Evolutionary conservation across 2,888 invertebrate genomes (phyloP).

Genomic region (Autographa pulchrina): DNA sequence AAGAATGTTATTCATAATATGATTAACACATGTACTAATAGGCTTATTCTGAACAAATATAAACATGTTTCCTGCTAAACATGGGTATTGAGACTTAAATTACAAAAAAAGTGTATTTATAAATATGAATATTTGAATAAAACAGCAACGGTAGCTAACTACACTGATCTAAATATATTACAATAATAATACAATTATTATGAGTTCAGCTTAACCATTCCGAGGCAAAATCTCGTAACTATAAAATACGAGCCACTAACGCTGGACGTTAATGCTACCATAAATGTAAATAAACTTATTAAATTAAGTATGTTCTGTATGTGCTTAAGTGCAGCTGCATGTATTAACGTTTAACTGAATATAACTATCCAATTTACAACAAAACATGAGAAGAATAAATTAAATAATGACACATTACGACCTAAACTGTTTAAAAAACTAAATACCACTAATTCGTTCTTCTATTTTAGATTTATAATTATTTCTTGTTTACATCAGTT

Average conservation of each 20-base stretch:
- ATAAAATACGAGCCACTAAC: constrained; percentile 21
- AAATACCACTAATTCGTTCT: too few species aligned
- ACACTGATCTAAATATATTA: constrained; percentile 10
- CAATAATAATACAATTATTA: background rate
- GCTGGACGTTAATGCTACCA: background rate
- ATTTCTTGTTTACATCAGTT: too few species aligned
- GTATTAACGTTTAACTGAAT: background rate
- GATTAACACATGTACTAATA: too few species aligned
- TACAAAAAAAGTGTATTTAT: background rate
- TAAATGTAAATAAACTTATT: constrained; percentile 19
- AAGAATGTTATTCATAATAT: too few species aligned
- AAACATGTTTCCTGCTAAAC: too few species aligned
- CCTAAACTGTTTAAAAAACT: too few species aligned
- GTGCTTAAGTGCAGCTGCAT: background rate
- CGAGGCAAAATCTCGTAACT: constrained; percentile 13
- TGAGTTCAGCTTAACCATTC: constrained; percentile 1
- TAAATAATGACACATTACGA: background rate
- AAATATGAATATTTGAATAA: background rate
- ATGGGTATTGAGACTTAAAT: too few species aligned
- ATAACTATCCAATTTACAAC: too few species aligned
- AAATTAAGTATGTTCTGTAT: constrained; percentile 16
- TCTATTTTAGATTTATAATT: too few species aligned
- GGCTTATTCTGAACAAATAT: too few species aligned
- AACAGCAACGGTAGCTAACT: background rate
- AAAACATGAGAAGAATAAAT: too few species aligned